phyloP scores from a whole-genome alignment of 2,113 vertebrate species.

The Gadus macrocephalus region DNA sequence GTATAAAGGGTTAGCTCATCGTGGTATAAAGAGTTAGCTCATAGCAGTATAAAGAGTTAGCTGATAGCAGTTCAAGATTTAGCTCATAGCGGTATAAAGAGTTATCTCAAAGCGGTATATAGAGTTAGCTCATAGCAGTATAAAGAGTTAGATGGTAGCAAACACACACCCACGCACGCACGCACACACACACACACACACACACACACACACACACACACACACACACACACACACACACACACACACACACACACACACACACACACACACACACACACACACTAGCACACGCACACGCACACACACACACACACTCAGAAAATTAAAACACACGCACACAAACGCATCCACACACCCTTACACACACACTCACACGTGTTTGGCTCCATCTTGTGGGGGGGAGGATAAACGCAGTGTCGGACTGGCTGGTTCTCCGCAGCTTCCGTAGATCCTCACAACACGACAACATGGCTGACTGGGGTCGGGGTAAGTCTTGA shows the following conservation, averaged over 20 bases:
- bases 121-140: too few species aligned
- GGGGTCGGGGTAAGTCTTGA: conserved; percentile 20
- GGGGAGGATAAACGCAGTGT: too few species aligned
- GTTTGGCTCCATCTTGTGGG: too few species aligned
- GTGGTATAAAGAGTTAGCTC: too few species aligned
- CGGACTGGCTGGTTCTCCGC: not conserved
- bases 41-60: too few species aligned
- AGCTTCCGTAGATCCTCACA: not conserved
- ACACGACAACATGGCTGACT: conserved; percentile 21
- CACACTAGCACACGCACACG: not conserved
- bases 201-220: conserved; percentile 36
- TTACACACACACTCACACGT: not conserved
- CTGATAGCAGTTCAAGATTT: too few species aligned
- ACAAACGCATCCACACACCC: not conserved
- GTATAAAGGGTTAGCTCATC: too few species aligned
- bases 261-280: conserved; percentile 1
- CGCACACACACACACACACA: conserved; percentile 22
- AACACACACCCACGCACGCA: not conserved
- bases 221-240: conserved; percentile 36
- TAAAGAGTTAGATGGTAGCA: not conserved
- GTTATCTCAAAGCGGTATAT: too few species aligned
- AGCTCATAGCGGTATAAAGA: too few species aligned
- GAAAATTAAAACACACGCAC: not conserved
- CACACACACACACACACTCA: not conserved
- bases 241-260: conserved; percentile 12